Percentiles rank a stretch among this genome's conserved stretches.
Conservation (phyloP, 2,113 vertebrate genomes). For the Vanacampus margaritifer region DNA sequence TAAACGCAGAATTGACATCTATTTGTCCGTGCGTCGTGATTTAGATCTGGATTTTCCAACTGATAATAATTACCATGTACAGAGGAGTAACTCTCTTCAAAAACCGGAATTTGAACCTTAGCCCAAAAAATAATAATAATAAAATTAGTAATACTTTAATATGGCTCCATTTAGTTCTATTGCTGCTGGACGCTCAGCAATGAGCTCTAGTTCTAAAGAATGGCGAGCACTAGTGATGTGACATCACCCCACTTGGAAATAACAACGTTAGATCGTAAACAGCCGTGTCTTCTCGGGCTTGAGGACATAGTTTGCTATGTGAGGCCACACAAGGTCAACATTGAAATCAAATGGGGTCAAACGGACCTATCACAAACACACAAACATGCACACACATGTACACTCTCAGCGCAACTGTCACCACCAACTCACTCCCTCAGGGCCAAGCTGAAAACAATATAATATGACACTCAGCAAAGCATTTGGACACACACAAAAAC, state of each 20-base stretch:
- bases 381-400: neutral
- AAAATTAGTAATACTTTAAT: neutral
- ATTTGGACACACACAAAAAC: conserved; percentile 15
- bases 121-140: too few species aligned
- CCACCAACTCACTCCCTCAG: conserved; percentile 5
- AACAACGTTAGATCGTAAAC: conserved; percentile 31
- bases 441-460: conserved; percentile 42
- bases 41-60: too few species aligned
- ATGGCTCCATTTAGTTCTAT: neutral
- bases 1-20: too few species aligned
- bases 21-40: too few species aligned
- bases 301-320: conserved; percentile 25
- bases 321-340: conserved; percentile 29
- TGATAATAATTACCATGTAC: too few species aligned
- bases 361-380: conserved; percentile 22
- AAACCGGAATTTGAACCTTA: too few species aligned
- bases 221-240: conserved; percentile 17
- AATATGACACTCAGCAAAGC: conserved; percentile 41
- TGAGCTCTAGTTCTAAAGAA: neutral
- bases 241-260: conserved; percentile 32
- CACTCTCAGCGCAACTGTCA: conserved; percentile 4
- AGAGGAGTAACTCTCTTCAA: too few species aligned
- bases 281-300: conserved; percentile 24
- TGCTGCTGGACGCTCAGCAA: neutral
- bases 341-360: conserved; percentile 45